Evolutionary conservation across 2,888 invertebrate species (phyloP).

Genomic region (Orchestes rusci): DNA sequence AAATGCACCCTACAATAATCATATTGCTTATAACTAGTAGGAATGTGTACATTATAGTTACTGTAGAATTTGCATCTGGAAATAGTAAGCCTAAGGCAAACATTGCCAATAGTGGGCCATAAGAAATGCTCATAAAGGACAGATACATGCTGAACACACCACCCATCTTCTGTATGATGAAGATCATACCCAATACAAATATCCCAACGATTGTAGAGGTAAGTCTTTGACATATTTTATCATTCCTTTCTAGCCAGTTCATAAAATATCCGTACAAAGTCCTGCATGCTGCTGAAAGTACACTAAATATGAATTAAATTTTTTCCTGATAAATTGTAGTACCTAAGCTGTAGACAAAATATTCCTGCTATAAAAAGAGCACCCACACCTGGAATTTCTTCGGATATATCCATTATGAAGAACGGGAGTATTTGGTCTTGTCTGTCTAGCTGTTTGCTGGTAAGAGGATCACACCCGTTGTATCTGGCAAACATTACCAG

Average conservation of each 20-base stretch:
- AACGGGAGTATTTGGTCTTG: slow-evolving; percentile 57
- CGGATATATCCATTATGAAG: slow-evolving; percentile 64
- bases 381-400: slow-evolving; percentile 61
- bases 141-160: too few relatives aligned
- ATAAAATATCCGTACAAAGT: slow-evolving; percentile 61
- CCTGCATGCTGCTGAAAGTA: too few relatives aligned
- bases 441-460: slow-evolving; percentile 48
- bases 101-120: slow-evolving; percentile 4
- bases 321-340: too few relatives aligned
- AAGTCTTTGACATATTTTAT: slow-evolving; percentile 44
- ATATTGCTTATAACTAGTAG: too few relatives aligned
- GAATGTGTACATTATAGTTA: too few relatives aligned
- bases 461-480: slow-evolving; percentile 57
- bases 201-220: slow-evolving; percentile 44
- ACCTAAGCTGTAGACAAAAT: slow-evolving; percentile 65
- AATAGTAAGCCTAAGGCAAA: slow-evolving; percentile 49
- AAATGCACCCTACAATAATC: slow-evolving; percentile 3
- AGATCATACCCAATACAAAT: slow-evolving; percentile 65
- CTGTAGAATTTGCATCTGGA: slow-evolving; percentile 56
- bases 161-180: slow-evolving; percentile 47
- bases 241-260: slow-evolving; percentile 46
- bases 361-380: slow-evolving; percentile 70
- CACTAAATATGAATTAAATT: too few relatives aligned
- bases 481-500: slow-evolving; percentile 57
- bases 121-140: too few relatives aligned